Conservation (phyloP, 1,140 invertebrate species). For the Drosophila suzukii region DNA sequence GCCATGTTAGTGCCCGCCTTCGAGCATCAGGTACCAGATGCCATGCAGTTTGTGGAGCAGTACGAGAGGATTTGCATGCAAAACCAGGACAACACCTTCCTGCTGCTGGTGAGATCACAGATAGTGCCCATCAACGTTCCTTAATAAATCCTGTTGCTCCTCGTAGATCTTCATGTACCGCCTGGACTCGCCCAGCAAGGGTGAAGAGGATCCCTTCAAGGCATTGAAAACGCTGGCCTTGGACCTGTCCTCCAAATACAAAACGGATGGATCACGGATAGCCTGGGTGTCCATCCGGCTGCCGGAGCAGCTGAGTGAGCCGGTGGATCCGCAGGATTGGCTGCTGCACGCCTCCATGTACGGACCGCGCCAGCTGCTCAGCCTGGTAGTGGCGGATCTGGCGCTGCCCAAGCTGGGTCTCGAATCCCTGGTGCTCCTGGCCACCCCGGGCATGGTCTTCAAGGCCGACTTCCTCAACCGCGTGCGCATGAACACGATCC, state of each 20-base stretch:
- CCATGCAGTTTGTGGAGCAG: constrained; percentile 88
- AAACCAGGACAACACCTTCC: constrained; percentile 90
- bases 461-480: constrained; percentile 93
- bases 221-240: constrained; percentile 88
- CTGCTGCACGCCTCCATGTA: constrained; percentile 74
- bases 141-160: not conserved
- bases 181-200: constrained; percentile 87
- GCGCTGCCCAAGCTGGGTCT: constrained; percentile 89
- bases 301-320: constrained; percentile 80
- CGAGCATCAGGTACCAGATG: constrained; percentile 78
- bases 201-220: constrained; percentile 87
- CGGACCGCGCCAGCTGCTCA: constrained; percentile 85
- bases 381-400: constrained; percentile 90
- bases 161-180: constrained; percentile 87
- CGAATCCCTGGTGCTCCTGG: constrained; percentile 89
- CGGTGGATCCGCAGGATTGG: constrained; percentile 54
- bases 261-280: constrained; percentile 89
- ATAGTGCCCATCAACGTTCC: not conserved
- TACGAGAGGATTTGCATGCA: constrained; percentile 91
- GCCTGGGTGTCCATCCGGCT: constrained; percentile 89
- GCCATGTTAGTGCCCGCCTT: constrained; percentile 89
- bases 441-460: constrained; percentile 88
- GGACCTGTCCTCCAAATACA: constrained; percentile 88
- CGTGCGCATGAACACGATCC: constrained; percentile 94
- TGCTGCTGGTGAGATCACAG: constrained; percentile 87